Evolutionary conservation across 2,797 vertebrate genomes (phyloP), one percentile per base, ranked within the genome.

Genomic region (Enoplosus armatus): DNA sequence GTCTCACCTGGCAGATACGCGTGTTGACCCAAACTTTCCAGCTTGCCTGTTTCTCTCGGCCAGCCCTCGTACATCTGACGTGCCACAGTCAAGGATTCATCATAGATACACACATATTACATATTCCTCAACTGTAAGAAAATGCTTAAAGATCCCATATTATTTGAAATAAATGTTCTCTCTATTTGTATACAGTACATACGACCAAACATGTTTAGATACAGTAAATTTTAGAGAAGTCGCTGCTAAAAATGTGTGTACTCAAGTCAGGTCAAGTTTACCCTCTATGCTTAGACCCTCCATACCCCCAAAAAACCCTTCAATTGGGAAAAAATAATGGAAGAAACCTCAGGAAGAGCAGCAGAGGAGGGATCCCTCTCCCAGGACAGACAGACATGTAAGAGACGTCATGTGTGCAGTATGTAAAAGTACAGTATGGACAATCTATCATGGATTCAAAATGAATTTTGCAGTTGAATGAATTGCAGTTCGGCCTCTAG

Each of bases 1-100:
- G 4, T 74, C 96, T 97, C 95, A 99, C 98, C 97, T 84, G 92
- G 96, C 95, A 72, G 96, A 97, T 24, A 99, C 92, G 11, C 85
- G 92, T 27, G 89, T 94, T 50, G 96, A 91, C 70, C 95, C 95
- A 87, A 99, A 97, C 50, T 94, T 79, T 41, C 96, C 95, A 0
- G 92, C 86, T 68, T 89, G 92, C 87, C 94, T 89, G 89, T 98
- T 98, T 88, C 90, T 96, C 86, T 94, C 62, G 12, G 98, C 92
- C 73, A 98, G 95, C 56, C 94, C 87, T 60, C 86, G 93, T 35
- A 99, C 98, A 90, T 99, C 98, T 99, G 92, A 50, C 2, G 33
- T 11, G 31, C 51, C 31, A 15, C 0, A 2, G 85, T 94, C 67
- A 94, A 94, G 90, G 89, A 86, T 73, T 67, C 29, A 81, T 83